Percentiles rank a stretch among this genome's conserved stretches.
phyloP scores from a whole-genome alignment of 2,797 vertebrate species.

The Anguilla anguilla region DNA sequence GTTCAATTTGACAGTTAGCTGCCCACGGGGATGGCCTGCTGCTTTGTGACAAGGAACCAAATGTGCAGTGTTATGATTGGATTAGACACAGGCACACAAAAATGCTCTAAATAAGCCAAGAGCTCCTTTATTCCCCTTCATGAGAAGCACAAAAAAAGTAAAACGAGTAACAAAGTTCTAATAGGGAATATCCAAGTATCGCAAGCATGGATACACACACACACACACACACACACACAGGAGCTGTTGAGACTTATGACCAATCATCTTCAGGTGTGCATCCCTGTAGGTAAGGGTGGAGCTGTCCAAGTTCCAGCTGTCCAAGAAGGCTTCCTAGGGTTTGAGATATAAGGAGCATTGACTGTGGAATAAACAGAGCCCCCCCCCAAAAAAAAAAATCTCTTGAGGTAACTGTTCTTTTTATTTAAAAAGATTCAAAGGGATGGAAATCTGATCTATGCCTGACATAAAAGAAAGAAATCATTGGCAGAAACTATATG shows the following conservation, averaged over 20 bases:
- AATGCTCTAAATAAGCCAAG: not conserved
- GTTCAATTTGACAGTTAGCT: not conserved
- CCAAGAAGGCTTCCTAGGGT: not conserved
- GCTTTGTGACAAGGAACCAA: not conserved
- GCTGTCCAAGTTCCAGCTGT: not conserved
- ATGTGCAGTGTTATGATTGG: not conserved
- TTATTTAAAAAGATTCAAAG: not conserved
- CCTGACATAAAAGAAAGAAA: not conserved
- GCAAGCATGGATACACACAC: not conserved
- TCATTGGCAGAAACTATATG: not conserved
- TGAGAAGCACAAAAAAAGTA: not conserved
- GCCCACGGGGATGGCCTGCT: not conserved
- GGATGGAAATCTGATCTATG: not conserved
- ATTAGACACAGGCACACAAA: not conserved
- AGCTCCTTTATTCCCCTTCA: not conserved
- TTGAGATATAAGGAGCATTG: not conserved
- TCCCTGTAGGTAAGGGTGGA: not conserved
- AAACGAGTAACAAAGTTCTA: not conserved
- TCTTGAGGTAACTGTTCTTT: not conserved
- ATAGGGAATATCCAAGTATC: not conserved
- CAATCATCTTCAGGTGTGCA: slow-evolving; percentile 4
- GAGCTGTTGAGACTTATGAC: not conserved
- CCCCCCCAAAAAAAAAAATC: not conserved
- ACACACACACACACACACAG: not conserved
- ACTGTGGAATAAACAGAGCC: not conserved